Percentiles rank a stretch among this genome's conserved stretches.
Conservation (phyloP, 92 coral and sea anemone species). For the Zoanthus solanderi region DNA sequence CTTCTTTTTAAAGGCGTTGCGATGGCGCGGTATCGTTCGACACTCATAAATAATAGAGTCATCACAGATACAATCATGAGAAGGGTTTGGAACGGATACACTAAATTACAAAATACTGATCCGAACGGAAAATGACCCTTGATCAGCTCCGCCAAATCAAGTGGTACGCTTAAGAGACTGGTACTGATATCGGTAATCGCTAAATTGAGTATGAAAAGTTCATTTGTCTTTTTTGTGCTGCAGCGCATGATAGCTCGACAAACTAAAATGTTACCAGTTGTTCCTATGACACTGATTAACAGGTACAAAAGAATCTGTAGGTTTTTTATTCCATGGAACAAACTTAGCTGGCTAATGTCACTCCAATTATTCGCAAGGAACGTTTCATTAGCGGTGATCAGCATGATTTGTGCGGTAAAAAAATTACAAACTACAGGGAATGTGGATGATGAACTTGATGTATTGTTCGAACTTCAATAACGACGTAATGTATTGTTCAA, state of each 20-base stretch:
- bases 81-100: slow-evolving; percentile 78
- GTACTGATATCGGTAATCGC: slow-evolving; percentile 77
- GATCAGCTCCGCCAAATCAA: slow-evolving; percentile 71
- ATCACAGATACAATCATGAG: slow-evolving; percentile 75
- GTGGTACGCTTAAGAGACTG: slow-evolving; percentile 67
- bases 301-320: slow-evolving; percentile 57
- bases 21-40: slow-evolving; percentile 74
- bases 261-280: slow-evolving; percentile 61
- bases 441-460: too few species aligned
- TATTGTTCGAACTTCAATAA: too few species aligned
- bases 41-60: slow-evolving; percentile 68
- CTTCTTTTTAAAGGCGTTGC: slow-evolving; percentile 76
- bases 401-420: neutral
- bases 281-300: slow-evolving; percentile 57
- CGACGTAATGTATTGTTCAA: too few species aligned
- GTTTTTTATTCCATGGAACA: slow-evolving; percentile 4
- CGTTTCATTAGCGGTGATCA: neutral
- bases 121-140: slow-evolving; percentile 65
- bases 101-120: slow-evolving; percentile 59
- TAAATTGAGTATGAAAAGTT: slow-evolving; percentile 68
- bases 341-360: neutral
- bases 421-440: too few species aligned
- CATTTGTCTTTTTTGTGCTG: slow-evolving; percentile 57
- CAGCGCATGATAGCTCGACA: slow-evolving; percentile 62
- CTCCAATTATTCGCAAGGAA: neutral